phyloP scores from a whole-genome alignment of 1,140 invertebrate genomes.

The Scaptomyza hsui region DNA sequence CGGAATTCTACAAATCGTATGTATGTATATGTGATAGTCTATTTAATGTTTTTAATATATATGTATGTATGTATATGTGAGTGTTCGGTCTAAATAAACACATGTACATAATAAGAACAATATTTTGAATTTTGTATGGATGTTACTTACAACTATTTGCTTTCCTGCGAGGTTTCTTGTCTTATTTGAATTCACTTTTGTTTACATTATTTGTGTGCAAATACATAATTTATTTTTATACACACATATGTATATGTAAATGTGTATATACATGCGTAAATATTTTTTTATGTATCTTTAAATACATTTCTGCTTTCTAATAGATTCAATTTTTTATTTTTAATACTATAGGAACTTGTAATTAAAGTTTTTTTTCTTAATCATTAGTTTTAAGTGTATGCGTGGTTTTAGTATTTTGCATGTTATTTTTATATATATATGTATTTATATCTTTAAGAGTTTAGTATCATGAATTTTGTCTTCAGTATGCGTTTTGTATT shows the following conservation, averaged over 20 bases:
- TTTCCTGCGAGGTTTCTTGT: conserved; percentile 35
- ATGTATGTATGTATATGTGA: neutral
- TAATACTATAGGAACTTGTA: conserved; percentile 72
- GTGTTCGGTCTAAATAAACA: neutral
- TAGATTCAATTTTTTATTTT: conserved; percentile 29
- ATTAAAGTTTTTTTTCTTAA: conserved; percentile 55
- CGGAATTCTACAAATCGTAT: neutral
- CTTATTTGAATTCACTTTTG: conserved; percentile 10
- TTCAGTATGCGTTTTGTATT: conserved; percentile 3
- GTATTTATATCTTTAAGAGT: conserved; percentile 8
- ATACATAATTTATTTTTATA: neutral
- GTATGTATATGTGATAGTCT: neutral
- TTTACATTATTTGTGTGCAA: conserved; percentile 18
- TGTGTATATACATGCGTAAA: conserved; percentile 9
- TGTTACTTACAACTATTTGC: conserved; percentile 20
- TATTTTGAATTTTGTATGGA: neutral
- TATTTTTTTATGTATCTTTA: neutral
- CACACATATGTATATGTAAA: conserved; percentile 9
- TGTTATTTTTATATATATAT: conserved; percentile 10
- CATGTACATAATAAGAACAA: too few species aligned
- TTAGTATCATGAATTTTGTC: neutral
- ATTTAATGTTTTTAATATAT: too few species aligned
- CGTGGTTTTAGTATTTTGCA: conserved; percentile 3
- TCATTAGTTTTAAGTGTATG: conserved; percentile 12
- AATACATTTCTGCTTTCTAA: neutral